Conservation (phyloP, 2,888 invertebrate genomes). For the Latrodectus hesperus region DNA sequence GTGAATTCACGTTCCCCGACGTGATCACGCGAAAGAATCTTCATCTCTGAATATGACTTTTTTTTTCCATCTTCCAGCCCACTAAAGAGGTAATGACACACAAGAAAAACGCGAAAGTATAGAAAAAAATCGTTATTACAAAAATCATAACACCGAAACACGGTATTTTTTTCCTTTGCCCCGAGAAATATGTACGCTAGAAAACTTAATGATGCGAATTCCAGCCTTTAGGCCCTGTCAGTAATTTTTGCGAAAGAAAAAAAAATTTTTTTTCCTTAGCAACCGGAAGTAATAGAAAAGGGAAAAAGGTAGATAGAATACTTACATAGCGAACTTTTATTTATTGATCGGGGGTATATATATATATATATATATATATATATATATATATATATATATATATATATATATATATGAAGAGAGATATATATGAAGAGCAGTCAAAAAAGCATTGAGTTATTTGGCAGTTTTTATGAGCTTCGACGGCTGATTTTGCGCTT, state of each 20-base stretch:
- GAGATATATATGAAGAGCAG: conserved; percentile 3
- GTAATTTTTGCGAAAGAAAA: conserved; percentile 32
- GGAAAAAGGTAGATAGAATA: conserved; percentile 23
- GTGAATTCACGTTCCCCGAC: conserved; percentile 10
- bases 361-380: background rate
- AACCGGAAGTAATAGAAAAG: conserved; percentile 40
- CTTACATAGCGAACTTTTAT: conserved; percentile 19
- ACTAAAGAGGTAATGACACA: conserved; percentile 55
- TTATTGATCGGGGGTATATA: conserved; percentile 22
- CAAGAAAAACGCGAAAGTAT: conserved; percentile 12
- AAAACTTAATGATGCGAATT: conserved; percentile 56
- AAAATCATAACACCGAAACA: conserved; percentile 47
- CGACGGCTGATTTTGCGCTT: conserved; percentile 13
- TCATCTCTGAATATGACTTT: background rate
- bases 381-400: too few species aligned
- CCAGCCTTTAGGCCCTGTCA: conserved; percentile 28
- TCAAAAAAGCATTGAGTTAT: conserved; percentile 34
- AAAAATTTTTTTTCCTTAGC: conserved; percentile 24
- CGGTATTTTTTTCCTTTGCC: conserved; percentile 8
- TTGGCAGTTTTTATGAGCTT: conserved; percentile 15
- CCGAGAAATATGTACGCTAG: conserved; percentile 40
- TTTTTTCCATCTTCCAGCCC: background rate
- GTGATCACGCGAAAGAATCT: conserved; percentile 8
- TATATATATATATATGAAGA: too few species aligned
- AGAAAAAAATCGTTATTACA: conserved; percentile 40